Conservation (phyloP, 2,113 vertebrate genomes). For the Brachyhypopomus occidentalis region DNA sequence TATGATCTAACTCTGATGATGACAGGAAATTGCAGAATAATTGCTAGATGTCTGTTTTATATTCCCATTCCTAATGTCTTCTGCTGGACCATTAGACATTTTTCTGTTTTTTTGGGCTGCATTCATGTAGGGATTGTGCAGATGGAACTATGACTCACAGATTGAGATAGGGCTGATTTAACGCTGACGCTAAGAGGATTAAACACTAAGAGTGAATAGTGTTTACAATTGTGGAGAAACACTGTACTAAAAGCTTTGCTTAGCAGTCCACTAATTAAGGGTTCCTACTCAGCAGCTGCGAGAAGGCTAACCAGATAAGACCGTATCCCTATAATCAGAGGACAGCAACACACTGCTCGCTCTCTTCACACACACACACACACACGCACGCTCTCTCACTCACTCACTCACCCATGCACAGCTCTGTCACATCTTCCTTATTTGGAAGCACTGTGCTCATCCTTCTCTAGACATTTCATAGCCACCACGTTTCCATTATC, state of each 20-base stretch:
- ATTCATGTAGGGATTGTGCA: not conserved
- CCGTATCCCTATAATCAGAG: constrained; percentile 2
- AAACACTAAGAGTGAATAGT: constrained; percentile 4
- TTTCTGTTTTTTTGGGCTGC: not conserved
- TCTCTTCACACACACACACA: not conserved
- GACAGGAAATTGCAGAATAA: not conserved
- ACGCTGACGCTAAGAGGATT: constrained; percentile 2
- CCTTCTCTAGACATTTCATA: constrained; percentile 35
- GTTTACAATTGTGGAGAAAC: constrained; percentile 4
- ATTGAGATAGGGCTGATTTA: not conserved
- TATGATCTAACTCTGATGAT: no score
- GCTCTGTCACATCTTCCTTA: constrained; percentile 48
- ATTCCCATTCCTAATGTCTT: no score
- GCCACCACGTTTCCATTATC: constrained; percentile 39
- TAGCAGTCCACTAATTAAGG: constrained; percentile 31
- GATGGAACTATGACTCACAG: not conserved
- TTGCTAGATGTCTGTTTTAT: not conserved
- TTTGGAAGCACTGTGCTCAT: constrained; percentile 51
- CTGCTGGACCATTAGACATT: not conserved
- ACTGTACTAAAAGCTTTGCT: constrained; percentile 19
- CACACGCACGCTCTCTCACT: not conserved
- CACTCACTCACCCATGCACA: constrained; percentile 21
- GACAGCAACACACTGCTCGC: not conserved
- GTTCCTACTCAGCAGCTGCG: constrained; percentile 22
- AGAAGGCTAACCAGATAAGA: constrained; percentile 28